phyloP scores from a whole-genome alignment of 2,797 vertebrate species.

The Channallabes apus region DNA sequence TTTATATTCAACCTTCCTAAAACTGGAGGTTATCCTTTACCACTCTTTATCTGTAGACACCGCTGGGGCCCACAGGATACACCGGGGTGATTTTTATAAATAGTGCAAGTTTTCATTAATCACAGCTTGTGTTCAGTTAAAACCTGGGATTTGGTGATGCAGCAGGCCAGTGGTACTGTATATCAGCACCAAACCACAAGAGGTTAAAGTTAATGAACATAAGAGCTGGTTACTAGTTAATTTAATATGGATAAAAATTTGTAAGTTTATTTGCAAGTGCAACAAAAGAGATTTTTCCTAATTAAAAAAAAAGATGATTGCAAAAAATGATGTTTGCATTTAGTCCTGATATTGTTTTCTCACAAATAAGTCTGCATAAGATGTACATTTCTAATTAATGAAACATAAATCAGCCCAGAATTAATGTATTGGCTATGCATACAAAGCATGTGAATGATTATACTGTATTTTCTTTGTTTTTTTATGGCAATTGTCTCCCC shows the following conservation, averaged over 20 bases:
- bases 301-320: too few species aligned
- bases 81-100: neutral
- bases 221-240: neutral
- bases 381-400: neutral
- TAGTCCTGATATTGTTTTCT: neutral
- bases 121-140: neutral
- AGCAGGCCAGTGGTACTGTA: neutral
- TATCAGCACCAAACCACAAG: neutral
- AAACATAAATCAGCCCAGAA: neutral
- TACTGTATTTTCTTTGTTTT: neutral
- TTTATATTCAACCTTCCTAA: neutral
- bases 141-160: neutral
- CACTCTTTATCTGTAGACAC: neutral
- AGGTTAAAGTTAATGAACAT: conserved; percentile 15
- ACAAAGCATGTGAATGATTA: neutral
- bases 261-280: too few species aligned
- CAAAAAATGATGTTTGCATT: neutral
- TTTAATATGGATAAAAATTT: too few species aligned
- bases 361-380: neutral
- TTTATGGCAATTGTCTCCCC: conserved; percentile 30
- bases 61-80: neutral
- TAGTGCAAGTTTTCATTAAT: neutral
- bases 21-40: neutral
- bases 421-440: neutral
- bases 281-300: too few species aligned